phyloP scores from a whole-genome alignment of 2,113 vertebrate genomes.

The Climacteris rufus region DNA sequence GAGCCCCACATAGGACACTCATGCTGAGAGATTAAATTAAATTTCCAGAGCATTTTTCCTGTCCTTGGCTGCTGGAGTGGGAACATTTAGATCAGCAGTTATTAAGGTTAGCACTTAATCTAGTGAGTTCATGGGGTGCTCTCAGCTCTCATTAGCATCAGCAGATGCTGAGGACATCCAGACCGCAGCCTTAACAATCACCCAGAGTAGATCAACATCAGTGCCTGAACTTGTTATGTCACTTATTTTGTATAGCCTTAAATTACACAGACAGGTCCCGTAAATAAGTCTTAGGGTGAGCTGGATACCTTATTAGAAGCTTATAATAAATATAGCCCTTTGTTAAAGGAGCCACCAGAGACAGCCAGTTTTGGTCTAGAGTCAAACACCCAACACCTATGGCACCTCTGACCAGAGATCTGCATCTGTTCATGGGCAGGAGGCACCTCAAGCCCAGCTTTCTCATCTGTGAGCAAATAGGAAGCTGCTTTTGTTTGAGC shows the following conservation, averaged over 20 bases:
- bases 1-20: fast-evolving
- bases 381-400: fast-evolving
- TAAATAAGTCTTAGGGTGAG: neutral
- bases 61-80: neutral
- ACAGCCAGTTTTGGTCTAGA: neutral
- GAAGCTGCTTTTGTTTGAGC: fast-evolving
- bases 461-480: neutral
- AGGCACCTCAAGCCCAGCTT: neutral
- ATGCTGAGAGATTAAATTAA: neutral
- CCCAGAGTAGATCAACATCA: neutral
- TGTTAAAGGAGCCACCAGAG: neutral
- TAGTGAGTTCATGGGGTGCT: neutral
- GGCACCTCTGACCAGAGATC: neutral
- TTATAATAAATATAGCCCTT: neutral
- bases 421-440: neutral
- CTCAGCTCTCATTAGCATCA: neutral
- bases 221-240: neutral
- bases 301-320: neutral
- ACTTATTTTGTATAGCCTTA: neutral
- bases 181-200: neutral
- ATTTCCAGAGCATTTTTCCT: neutral
- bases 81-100: neutral
- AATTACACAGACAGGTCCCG: neutral
- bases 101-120: neutral
- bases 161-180: neutral